Evolutionary conservation across 2,797 vertebrate genomes (phyloP).

Genomic region (Sebastes nivosus): DNA sequence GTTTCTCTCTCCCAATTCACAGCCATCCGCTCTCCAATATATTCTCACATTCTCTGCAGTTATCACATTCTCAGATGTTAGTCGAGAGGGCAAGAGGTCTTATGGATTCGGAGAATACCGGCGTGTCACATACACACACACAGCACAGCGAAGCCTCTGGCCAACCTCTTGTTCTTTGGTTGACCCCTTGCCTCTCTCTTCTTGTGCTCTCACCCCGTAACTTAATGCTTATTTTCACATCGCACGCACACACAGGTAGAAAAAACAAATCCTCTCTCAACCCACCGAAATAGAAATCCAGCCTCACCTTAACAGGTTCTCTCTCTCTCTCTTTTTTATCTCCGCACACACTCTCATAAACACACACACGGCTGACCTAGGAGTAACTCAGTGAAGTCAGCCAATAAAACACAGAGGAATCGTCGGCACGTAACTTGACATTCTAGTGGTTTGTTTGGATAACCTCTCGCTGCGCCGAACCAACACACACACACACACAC

Average conservation of each 20-base stretch:
- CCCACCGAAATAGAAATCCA: constrained; percentile 33
- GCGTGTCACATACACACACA: constrained; percentile 27
- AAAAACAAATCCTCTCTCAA: constrained; percentile 31
- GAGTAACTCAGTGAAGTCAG: constrained; percentile 72
- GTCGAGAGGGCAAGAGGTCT: constrained; percentile 61
- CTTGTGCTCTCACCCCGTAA: constrained; percentile 47
- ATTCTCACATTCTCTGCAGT: constrained; percentile 75
- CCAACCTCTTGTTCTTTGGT: constrained; percentile 38
- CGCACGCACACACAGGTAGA: constrained; percentile 41
- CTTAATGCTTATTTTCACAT: constrained; percentile 54
- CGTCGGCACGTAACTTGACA: constrained; percentile 77
- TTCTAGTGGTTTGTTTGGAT: constrained; percentile 80
- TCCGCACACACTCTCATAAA: neutral
- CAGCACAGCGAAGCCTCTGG: constrained; percentile 16
- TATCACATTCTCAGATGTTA: constrained; percentile 75
- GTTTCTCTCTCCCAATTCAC: constrained; percentile 61
- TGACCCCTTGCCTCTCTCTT: constrained; percentile 53
- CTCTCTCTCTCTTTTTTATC: neutral
- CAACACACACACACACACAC: neutral
- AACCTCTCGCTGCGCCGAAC: constrained; percentile 68
- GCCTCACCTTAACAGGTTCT: constrained; percentile 26
- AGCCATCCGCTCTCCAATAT: constrained; percentile 49
- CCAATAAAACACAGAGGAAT: constrained; percentile 78
- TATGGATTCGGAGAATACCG: constrained; percentile 60
- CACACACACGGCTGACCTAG: constrained; percentile 50